Evolutionary conservation across 2,113 vertebrate genomes (phyloP).

Genomic region (Myotis yumanensis): DNA sequence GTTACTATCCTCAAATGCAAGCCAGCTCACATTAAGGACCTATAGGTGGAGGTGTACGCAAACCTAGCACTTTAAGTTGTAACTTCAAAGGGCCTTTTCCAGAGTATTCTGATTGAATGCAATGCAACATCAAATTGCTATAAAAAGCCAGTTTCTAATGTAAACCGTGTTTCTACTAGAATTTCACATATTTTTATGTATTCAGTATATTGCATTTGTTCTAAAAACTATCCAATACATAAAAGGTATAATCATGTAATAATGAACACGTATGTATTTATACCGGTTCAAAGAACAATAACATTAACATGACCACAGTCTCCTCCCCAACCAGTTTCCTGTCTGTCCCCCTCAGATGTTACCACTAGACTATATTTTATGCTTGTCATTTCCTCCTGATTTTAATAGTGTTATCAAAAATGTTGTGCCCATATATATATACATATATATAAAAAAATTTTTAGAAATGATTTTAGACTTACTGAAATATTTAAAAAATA

Average conservation of each 20-base stretch:
- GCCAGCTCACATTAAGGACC: not conserved
- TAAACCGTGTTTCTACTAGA: not conserved
- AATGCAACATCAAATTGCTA: not conserved
- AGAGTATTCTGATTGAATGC: not conserved
- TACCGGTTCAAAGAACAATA: not conserved
- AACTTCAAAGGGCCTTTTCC: not conserved
- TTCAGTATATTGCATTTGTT: not conserved
- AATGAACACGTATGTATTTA: not conserved
- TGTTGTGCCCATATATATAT: not conserved
- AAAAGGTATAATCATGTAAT: not conserved
- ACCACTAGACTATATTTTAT: not conserved
- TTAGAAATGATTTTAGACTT: slow-evolving; percentile 36
- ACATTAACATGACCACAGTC: not conserved
- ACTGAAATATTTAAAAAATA: slow-evolving; percentile 1
- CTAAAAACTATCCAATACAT: not conserved
- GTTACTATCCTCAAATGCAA: slow-evolving; percentile 46
- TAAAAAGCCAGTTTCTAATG: not conserved
- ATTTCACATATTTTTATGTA: not conserved
- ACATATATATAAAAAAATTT: not conserved
- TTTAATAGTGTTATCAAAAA: not conserved
- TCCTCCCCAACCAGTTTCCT: not conserved
- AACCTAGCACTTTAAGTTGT: not conserved
- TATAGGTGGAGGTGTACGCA: slow-evolving; percentile 8
- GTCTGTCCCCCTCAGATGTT: not conserved
- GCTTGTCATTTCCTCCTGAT: not conserved